Percentiles rank a stretch among this genome's conserved stretches.
phyloP scores from a whole-genome alignment of 2,113 vertebrate genomes.

The Gymnogyps californianus region DNA sequence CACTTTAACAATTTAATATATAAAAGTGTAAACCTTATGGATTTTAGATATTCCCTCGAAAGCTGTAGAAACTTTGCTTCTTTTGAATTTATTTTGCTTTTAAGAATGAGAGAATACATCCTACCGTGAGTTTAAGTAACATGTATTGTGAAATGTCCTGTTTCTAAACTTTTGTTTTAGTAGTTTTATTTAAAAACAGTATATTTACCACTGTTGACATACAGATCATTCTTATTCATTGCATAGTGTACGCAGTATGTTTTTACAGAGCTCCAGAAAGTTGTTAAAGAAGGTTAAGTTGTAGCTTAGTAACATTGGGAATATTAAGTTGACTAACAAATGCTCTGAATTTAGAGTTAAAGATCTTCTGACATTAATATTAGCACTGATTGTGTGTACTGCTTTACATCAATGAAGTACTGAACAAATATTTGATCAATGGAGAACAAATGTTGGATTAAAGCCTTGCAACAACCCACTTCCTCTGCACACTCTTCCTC shows the following conservation, averaged over 20 bases:
- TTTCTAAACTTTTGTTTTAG: background rate
- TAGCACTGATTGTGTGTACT: background rate
- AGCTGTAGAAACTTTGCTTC: background rate
- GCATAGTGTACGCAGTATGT: background rate
- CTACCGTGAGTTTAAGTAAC: background rate
- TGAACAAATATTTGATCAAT: constrained; percentile 1
- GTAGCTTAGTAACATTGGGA: background rate
- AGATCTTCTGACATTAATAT: constrained; percentile 18
- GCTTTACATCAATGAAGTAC: background rate
- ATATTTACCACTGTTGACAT: background rate
- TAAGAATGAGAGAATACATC: background rate
- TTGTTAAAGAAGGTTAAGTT: background rate
- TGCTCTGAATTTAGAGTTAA: background rate
- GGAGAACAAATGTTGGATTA: background rate
- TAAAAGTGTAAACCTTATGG: background rate
- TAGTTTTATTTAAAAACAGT: background rate
- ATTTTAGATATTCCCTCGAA: background rate
- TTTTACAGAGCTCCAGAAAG: background rate
- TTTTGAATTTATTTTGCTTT: background rate
- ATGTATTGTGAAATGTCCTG: background rate
- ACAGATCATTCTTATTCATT: background rate
- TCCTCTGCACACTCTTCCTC: background rate
- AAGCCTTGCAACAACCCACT: background rate
- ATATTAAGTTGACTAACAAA: background rate
- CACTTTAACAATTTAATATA: background rate